These are phyloP conservation scores for Phoebastria nigripes DNA, from an alignment of 2,797 vertebrate species.

Conservation along the genomic window DNA sequence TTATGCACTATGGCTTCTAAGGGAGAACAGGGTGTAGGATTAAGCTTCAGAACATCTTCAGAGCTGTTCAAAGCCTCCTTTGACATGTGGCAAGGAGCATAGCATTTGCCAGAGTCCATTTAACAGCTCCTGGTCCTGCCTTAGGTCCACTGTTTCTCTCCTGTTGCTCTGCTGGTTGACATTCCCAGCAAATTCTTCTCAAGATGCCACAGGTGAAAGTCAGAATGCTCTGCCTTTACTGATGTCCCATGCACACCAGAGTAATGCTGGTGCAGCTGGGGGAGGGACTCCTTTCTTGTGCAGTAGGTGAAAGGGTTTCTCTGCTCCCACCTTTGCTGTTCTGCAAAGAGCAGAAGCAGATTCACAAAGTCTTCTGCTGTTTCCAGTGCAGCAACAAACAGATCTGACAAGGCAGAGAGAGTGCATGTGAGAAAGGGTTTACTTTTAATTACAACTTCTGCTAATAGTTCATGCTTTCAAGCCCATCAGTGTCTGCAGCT, in stretches of 20 bases:
- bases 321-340: background rate
- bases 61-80: background rate
- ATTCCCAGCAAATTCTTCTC: background rate
- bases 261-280: background rate
- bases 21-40: background rate
- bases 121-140: background rate
- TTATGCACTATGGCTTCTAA: background rate
- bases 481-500: background rate
- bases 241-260: background rate
- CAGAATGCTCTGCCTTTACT: background rate
- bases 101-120: background rate
- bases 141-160: background rate
- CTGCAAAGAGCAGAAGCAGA: background rate
- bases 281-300: background rate
- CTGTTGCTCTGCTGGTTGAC: background rate
- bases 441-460: background rate
- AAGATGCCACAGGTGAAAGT: background rate
- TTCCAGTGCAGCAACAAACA: background rate
- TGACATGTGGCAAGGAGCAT: background rate
- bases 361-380: too few species aligned
- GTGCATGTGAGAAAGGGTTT: background rate
- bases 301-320: background rate
- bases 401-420: background rate
- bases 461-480: background rate
- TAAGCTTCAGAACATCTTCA: background rate